phyloP scores from a whole-genome alignment of 2,797 vertebrate species.

The Darevskia nairensis region DNA sequence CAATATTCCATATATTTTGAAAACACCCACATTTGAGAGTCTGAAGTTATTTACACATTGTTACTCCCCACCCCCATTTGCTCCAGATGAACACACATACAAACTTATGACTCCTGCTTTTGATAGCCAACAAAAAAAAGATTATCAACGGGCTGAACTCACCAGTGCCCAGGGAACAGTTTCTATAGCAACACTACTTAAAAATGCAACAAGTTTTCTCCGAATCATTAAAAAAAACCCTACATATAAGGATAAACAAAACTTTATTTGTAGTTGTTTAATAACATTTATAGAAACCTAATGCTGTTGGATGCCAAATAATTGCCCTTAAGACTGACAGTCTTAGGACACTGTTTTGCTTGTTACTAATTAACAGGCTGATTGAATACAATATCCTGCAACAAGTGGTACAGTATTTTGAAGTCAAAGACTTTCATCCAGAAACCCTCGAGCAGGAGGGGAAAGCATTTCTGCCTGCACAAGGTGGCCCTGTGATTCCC shows the following conservation, averaged over 20 bases:
- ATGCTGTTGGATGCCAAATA: not conserved
- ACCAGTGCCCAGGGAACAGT: slow-evolving; percentile 53
- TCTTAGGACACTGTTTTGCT: not conserved
- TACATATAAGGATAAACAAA: not conserved
- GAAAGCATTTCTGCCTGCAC: not conserved
- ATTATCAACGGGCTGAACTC: slow-evolving; percentile 48
- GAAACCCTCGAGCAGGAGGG: not conserved
- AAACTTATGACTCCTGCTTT: not conserved
- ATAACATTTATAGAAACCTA: not conserved
- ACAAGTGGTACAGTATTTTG: not conserved
- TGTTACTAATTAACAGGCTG: not conserved
- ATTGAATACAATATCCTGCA: not conserved
- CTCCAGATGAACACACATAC: too few species aligned
- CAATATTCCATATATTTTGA: rapidly evolving
- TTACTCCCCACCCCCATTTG: slow-evolving; percentile 9
- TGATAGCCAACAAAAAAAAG: slow-evolving; percentile 61
- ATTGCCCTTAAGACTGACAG: not conserved
- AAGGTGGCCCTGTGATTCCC: not conserved
- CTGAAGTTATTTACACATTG: slow-evolving; percentile 17
- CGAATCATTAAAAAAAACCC: slow-evolving; percentile 34
- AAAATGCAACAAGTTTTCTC: slow-evolving; percentile 62
- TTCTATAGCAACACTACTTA: slow-evolving; percentile 67
- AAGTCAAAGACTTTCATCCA: not conserved
- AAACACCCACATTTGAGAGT: slow-evolving; percentile 14
- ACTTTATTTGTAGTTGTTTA: slow-evolving; percentile 11